Evolutionary conservation across 2,888 invertebrate species (phyloP).

Genomic region (Anorthoa munda): DNA sequence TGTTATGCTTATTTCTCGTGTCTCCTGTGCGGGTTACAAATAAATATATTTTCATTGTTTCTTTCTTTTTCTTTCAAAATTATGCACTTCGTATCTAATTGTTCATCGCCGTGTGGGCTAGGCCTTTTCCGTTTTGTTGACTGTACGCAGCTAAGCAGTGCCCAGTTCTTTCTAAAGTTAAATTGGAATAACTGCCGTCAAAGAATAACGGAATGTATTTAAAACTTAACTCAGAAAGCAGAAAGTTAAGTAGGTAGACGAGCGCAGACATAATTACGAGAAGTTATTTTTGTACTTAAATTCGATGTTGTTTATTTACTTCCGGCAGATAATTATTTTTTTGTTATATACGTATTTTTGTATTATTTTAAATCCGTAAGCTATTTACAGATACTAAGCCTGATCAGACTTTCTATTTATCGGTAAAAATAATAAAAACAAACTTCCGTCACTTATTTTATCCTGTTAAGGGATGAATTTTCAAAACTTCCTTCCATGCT

Average conservation of each 20-base stretch:
- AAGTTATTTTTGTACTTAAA: slow-evolving; percentile 27
- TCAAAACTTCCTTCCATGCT: too few species aligned
- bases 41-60: too few species aligned
- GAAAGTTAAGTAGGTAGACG: not conserved
- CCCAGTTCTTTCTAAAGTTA: slow-evolving; percentile 59
- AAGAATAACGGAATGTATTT: slow-evolving; percentile 50
- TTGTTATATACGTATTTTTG: not conserved
- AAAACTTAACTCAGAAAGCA: slow-evolving; percentile 41
- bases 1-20: too few species aligned
- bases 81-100: too few species aligned
- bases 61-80: too few species aligned
- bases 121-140: not conserved
- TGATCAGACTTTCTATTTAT: too few species aligned
- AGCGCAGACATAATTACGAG: slow-evolving; percentile 39
- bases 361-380: not conserved
- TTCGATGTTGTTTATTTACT: slow-evolving; percentile 6
- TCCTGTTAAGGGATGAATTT: too few species aligned
- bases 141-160: slow-evolving; percentile 6
- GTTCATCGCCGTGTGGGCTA: too few species aligned
- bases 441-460: too few species aligned
- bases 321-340: not conserved
- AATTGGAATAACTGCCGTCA: slow-evolving; percentile 54
- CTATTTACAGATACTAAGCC: not conserved
- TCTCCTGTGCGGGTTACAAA: too few species aligned
- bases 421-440: too few species aligned